Base-by-base conservation (phyloP, 2,888 invertebrate genomes). In the Parnassius glacialis region DNA sequence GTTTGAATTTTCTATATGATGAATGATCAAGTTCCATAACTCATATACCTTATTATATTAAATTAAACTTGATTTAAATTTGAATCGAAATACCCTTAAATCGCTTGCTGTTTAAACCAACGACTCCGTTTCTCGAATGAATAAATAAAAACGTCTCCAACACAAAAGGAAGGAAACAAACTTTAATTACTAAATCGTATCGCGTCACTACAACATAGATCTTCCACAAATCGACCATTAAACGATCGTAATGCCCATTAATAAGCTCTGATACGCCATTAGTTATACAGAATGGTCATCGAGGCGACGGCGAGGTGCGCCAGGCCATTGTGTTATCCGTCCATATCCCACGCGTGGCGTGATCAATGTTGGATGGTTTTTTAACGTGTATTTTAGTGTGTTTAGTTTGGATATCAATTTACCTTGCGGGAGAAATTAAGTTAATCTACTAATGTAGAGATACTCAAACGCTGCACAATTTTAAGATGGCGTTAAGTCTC, bases 181-280 rank as follows among this genome's bases (percentile, higher is more conserved):
- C 72, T 75, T 72, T 76, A 66, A 55, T 69, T 75, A 43, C n/a
- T 42, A 13, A 13, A 48, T 48, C 50, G 43, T 43, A 10, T 44
- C n/a, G 16, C 53, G 52, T 47, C 47, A 48, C 57, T n/a, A 43
- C 42, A 16, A 44, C 50, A 54, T 55, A 55, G 51, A 61, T 73
- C 77, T 67, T 53, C 68, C 66, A 69, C 66, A 71, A 71, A 74
- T 69, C 67, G 74, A 44, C 77, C 67, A 74, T 83, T 78, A 82
- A 83, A 79, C 69, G 69, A 64, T 68, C 71, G 68, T 79, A 83
- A 81, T 78, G 68, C 69, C 74, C 79, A 84, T 84, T 83, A 84
- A 79, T 77, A 80, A 73, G 71, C 71, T 67, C 70, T 79, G 75
- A 79, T 76, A 64, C 57, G 72, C 68, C 78, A 80, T 84, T 81